Conservation (phyloP, 2,888 invertebrate species). For the Agrotis puta region DNA sequence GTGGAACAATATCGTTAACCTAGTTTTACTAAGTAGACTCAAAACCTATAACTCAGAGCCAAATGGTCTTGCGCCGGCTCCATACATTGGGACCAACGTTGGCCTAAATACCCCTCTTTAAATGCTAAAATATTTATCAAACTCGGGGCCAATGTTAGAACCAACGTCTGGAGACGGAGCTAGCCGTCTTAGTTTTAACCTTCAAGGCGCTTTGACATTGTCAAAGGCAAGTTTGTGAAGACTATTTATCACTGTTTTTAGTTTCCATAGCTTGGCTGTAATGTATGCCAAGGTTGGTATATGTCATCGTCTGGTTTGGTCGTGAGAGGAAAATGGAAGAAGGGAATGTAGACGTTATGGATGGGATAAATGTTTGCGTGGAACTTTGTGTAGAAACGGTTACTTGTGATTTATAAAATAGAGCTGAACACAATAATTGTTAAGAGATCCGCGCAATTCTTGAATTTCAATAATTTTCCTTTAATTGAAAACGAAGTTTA, state of each 20-base stretch:
- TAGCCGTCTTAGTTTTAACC: conserved; percentile 27
- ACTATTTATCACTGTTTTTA: conserved; percentile 61
- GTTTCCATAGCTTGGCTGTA: conserved; percentile 63
- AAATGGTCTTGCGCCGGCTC: conserved; percentile 34
- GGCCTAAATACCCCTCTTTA: background rate
- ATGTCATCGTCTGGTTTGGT: conserved; percentile 65
- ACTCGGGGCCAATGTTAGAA: background rate
- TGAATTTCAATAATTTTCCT: too few species aligned
- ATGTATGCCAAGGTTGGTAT: conserved; percentile 71
- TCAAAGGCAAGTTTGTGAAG: conserved; percentile 48
- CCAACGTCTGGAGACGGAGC: background rate
- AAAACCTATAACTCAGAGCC: conserved; percentile 40
- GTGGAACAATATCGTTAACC: conserved; percentile 51
- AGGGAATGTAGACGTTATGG: background rate
- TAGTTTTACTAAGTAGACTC: conserved; percentile 44
- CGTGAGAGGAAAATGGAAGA: conserved; percentile 47
- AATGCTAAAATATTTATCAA: background rate
- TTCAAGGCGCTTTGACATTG: conserved; percentile 50
- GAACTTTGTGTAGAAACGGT: background rate
- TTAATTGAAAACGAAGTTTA: too few species aligned
- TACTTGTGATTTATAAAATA: background rate
- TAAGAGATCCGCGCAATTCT: too few species aligned
- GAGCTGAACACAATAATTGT: too few species aligned
- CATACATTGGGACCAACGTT: conserved; percentile 6
- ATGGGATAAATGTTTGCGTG: background rate